Evolutionary conservation across 2,888 invertebrate genomes (phyloP), one percentile per base, ranked within the genome.

Genomic region (Brachyptera risi): DNA sequence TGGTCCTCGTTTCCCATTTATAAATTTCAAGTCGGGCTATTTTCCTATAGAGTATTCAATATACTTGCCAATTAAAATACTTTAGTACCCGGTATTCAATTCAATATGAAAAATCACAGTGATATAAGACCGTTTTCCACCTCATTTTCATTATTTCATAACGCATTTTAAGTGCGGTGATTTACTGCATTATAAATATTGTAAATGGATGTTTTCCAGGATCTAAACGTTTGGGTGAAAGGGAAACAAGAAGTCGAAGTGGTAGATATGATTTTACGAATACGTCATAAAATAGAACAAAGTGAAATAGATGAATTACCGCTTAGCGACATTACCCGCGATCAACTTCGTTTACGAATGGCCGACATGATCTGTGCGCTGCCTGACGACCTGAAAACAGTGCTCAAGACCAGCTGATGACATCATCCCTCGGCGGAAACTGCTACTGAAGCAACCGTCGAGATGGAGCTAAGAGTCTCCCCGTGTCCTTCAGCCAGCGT

Each of bases 201-300:
- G n/a, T n/a, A n/a, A n/a, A n/a, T n/a, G n/a, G n/a, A n/a, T 56
- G 9, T 62, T 56, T 63, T 65, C 63, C 77, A 93, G 88, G 92
- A 97, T 76, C 79, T 97, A 66, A 87, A 89, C 70, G 83, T 87
- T 64, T 97, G 96, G 96, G 90, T 94, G 1, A 81, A 85, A 70
- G 94, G 90, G 54, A 92, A 94, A 71, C 90, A 93, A 70, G 98
- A 98, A 78, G 96, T 98, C 2, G 97, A 99, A 80, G 87, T 98
- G 61, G 96, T 99, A 7, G 99, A 99, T 73, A 90, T 99, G 88
- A 91, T 99, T 68, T 79, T 99, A 59, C 88, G 94, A 74, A 83
- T 99, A 63, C 84, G 92, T 66, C 92, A 92, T 71, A 96, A 96
- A 76, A 78, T 97, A 71, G 89, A 88, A 72, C 79, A 84, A 71